Conservation (phyloP, 1,140 invertebrate species). For the Drosophila biarmipes region DNA sequence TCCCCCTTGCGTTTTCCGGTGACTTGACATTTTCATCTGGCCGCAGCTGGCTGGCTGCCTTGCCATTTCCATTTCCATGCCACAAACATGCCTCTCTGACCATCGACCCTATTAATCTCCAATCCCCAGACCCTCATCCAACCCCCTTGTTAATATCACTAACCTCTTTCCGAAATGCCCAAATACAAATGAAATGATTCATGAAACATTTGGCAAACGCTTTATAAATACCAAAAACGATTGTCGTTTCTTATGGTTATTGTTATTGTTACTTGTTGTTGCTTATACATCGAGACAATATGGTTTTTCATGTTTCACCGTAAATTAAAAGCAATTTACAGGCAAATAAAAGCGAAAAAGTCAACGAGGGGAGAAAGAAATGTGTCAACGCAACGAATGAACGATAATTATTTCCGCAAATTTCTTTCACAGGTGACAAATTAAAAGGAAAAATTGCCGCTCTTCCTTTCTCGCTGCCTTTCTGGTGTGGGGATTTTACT, state of each 20-base stretch:
- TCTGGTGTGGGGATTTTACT: constrained; percentile 18
- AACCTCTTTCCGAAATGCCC: constrained; percentile 18
- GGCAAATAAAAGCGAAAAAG: constrained; percentile 40
- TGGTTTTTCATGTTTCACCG: constrained; percentile 3
- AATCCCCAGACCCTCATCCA: constrained; percentile 14
- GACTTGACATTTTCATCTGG: constrained; percentile 46
- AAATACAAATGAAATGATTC: constrained; percentile 50
- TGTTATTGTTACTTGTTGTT: constrained; percentile 32
- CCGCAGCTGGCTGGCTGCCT: constrained; percentile 37
- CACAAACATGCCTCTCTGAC: constrained; percentile 35
- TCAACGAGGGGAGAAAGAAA: constrained; percentile 15
- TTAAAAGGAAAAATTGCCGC: constrained; percentile 23
- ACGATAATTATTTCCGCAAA: constrained; percentile 54
- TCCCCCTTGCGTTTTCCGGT: constrained; percentile 13
- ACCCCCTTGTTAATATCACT: not conserved
- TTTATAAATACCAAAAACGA: constrained; percentile 40
- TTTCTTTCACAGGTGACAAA: constrained; percentile 52
- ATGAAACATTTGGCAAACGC: constrained; percentile 48
- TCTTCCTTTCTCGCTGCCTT: not conserved
- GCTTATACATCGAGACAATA: constrained; percentile 20
- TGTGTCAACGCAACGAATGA: constrained; percentile 43
- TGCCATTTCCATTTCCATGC: constrained; percentile 22
- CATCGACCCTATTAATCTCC: constrained; percentile 48
- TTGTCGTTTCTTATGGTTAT: constrained; percentile 32
- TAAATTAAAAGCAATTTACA: constrained; percentile 58